Percentiles rank a stretch among this genome's conserved stretches.
These are phyloP conservation scores for Platanista minor DNA, from an alignment of 2,113 vertebrate species.

Conservation along the genomic window DNA sequence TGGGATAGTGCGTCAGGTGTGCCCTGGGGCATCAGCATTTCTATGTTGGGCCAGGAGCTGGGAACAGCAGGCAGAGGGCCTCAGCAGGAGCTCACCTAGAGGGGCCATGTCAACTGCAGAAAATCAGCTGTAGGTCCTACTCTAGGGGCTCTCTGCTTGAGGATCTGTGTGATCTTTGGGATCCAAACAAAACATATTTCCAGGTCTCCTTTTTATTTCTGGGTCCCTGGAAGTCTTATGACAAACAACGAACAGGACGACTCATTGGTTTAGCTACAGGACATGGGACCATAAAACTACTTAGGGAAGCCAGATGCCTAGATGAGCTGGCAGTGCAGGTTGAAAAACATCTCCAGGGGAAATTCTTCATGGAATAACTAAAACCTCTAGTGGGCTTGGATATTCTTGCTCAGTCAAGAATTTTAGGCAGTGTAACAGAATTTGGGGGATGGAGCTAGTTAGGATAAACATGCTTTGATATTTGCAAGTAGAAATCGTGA, in stretches of 20 bases:
- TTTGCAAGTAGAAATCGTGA: not conserved
- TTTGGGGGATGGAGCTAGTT: fast-evolving
- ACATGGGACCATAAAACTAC: not conserved
- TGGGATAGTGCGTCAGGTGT: too few species aligned
- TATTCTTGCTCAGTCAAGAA: fast-evolving
- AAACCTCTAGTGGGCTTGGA: not conserved
- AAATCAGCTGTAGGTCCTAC: not conserved
- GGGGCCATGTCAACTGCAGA: not conserved
- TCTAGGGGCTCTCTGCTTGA: fast-evolving
- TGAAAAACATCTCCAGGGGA: not conserved
- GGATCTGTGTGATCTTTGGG: not conserved
- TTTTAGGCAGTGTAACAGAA: not conserved
- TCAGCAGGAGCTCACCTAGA: not conserved
- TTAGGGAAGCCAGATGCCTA: not conserved
- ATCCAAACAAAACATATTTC: not conserved
- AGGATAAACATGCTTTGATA: fast-evolving
- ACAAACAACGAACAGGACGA: not conserved
- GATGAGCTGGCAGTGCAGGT: not conserved
- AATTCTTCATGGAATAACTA: not conserved
- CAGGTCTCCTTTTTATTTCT: not conserved
- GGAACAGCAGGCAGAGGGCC: too few species aligned
- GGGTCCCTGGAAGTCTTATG: not conserved
- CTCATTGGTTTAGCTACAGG: not conserved
- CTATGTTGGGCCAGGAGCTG: not conserved
- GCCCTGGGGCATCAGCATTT: too few species aligned